A percentile compares a stretch with the other conserved stretches of the same genome.
phyloP scores from a whole-genome alignment of 2,797 vertebrate species.

The Champsocephalus gunnari region DNA sequence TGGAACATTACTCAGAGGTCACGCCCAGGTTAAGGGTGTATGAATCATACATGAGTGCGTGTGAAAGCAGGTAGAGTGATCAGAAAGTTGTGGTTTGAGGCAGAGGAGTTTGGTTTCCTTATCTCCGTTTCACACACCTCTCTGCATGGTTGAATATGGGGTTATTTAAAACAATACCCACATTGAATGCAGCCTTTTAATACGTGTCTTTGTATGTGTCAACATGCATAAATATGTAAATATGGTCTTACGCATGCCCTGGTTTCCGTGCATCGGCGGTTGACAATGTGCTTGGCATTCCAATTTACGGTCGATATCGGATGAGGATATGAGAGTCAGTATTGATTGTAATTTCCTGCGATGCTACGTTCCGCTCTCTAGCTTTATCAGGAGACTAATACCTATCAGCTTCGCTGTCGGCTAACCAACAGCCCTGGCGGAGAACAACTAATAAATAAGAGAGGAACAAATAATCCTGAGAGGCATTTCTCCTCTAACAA shows the following conservation, averaged over 20 bases:
- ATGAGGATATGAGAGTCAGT: conserved; percentile 76
- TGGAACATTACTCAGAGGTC: not conserved
- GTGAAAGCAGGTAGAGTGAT: not conserved
- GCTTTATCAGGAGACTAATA: conserved; percentile 82
- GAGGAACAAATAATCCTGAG: conserved; percentile 60
- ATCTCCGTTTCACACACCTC: conserved; percentile 2
- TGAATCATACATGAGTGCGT: conserved; percentile 34
- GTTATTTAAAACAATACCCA: conserved; percentile 10
- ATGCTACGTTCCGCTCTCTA: conserved; percentile 71
- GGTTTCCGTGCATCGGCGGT: not conserved
- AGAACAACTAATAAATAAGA: conserved; percentile 66
- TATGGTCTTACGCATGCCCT: conserved; percentile 16
- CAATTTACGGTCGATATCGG: conserved; percentile 65
- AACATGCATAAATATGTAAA: conserved; percentile 8
- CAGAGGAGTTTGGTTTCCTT: conserved; percentile 22
- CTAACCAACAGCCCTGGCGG: conserved; percentile 53
- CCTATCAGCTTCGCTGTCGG: conserved; percentile 69
- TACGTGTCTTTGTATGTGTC: not conserved
- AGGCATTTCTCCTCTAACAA: conserved; percentile 60
- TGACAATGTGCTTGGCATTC: conserved; percentile 40
- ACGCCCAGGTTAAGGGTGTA: not conserved
- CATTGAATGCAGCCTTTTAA: conserved; percentile 4
- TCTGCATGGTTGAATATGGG: not conserved
- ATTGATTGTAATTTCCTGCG: conserved; percentile 84
- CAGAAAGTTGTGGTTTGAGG: conserved; percentile 36